A percentile compares a stretch with the other conserved stretches of the same genome.
Conservation (phyloP, 2,113 vertebrate genomes). For the Accipiter virgatus region DNA sequence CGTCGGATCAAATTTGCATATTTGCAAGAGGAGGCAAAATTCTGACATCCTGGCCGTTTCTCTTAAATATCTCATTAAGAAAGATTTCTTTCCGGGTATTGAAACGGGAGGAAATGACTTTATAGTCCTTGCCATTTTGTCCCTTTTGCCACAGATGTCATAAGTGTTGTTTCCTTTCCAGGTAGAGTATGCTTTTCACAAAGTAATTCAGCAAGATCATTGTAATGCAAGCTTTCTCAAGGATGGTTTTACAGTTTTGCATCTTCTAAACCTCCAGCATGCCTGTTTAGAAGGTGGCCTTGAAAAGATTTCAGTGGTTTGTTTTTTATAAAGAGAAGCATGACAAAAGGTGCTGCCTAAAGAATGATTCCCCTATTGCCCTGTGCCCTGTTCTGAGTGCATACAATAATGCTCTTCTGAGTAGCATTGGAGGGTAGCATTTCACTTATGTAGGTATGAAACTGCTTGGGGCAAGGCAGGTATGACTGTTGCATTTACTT, state of each 20-base stretch:
- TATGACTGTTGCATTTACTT: background rate
- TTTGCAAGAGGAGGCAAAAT: background rate
- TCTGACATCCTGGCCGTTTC: background rate
- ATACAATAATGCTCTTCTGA: background rate
- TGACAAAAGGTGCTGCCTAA: background rate
- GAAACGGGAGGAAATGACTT: background rate
- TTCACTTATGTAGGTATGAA: background rate
- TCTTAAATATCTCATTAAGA: background rate
- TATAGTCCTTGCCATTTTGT: background rate
- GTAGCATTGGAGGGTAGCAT: background rate
- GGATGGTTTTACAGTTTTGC: background rate
- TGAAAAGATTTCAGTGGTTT: background rate
- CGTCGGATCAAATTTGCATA: background rate
- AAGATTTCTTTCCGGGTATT: background rate
- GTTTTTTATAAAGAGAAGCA: background rate
- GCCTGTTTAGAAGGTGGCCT: background rate
- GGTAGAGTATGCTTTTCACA: background rate
- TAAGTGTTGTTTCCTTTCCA: background rate
- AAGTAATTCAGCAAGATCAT: background rate
- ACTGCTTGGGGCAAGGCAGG: background rate
- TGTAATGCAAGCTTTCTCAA: background rate
- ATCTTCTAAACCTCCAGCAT: background rate
- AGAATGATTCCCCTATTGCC: background rate
- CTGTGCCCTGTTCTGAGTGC: background rate
- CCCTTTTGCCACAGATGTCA: background rate